phyloP scores from a whole-genome alignment of 2,797 vertebrate genomes.

The Hippocampus kuda region DNA sequence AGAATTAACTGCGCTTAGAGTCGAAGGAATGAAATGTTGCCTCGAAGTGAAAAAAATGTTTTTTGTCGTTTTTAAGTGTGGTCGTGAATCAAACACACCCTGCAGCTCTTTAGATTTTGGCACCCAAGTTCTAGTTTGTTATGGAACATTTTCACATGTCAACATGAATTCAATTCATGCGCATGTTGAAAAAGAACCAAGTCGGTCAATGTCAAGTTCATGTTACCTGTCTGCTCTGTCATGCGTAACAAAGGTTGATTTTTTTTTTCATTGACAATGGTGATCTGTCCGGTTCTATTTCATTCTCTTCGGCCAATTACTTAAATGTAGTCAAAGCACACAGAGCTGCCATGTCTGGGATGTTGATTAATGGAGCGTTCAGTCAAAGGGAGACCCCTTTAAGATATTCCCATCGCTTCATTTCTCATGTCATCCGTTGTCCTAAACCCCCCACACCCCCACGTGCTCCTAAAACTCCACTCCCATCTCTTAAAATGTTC shows the following conservation, averaged over 20 bases:
- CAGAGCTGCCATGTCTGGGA: background rate
- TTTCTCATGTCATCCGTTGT: conserved; percentile 27
- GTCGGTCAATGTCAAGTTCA: background rate
- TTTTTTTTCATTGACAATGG: background rate
- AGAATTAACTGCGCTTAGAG: conserved; percentile 12
- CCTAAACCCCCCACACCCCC: conserved; percentile 25
- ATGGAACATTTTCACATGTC: background rate
- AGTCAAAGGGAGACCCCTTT: conserved; percentile 38
- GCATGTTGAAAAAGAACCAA: background rate
- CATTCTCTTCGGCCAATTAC: background rate
- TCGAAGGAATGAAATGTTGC: conserved; percentile 12
- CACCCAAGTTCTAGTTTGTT: background rate
- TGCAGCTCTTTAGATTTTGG: conserved; percentile 5
- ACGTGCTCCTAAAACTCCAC: background rate
- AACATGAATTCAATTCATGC: background rate
- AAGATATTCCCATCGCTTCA: conserved; percentile 31
- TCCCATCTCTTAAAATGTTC: conserved; percentile 45
- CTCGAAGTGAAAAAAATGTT: conserved; percentile 9
- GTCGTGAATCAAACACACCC: background rate
- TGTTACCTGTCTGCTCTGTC: background rate
- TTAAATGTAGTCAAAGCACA: background rate
- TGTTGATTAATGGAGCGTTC: conserved; percentile 28
- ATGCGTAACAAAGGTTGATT: background rate
- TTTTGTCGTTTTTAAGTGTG: background rate
- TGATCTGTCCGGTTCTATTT: background rate